Evolutionary conservation across 1,140 invertebrate genomes (phyloP), one percentile per base, ranked within the genome.

Genomic region (Sitodiplosis mosellana): DNA sequence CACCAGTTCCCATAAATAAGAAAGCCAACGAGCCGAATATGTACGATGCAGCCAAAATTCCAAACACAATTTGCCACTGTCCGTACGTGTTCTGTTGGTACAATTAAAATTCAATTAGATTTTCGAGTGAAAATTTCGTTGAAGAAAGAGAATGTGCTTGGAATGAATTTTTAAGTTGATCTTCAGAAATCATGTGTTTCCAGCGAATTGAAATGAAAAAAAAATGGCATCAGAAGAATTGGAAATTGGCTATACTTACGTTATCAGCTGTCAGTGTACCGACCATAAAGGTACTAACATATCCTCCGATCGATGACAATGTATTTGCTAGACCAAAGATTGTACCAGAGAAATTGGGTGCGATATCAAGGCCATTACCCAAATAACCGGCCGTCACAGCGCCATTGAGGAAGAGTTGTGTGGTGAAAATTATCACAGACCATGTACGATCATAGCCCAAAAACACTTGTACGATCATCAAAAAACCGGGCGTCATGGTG

Each of bases 281-380:
- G n/a, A 90, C 86, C 68, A 92, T 79, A 55, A 74, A 75, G 0
- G 86, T 82, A 33, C 86, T 89, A 0, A 92, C 56, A 60, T 82
- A 91, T 18, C 89, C 89, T 17, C 88, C 87, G 41, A 90, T 68
- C 0, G 87, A 91, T 1, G 87, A 89, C 46, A 92, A 62, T 0
- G 87, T 91, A 59, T 93, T 93, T 6, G 87, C 84, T 58, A 93
- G 73, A 10, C 88, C 89, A 66, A 92, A 91, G 48, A 93, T 82
- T 2, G 83, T 87, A 47, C 87, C 87, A 45, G 87, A 85, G 64
- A 85, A 91, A 55, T 87, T 84, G 5, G 86, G 87, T 2, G 87
- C 87, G 55, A 93, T 89, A 56, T 92, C 87, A 37, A 90, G 67
- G 19, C 83, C 84, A 59, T 91, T 93, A 47, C 87, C 81, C 18